A percentile compares a stretch with the other conserved stretches of the same genome.
Conservation (phyloP, 2,888 invertebrate species). For the Pristionchus exspectatus region DNA sequence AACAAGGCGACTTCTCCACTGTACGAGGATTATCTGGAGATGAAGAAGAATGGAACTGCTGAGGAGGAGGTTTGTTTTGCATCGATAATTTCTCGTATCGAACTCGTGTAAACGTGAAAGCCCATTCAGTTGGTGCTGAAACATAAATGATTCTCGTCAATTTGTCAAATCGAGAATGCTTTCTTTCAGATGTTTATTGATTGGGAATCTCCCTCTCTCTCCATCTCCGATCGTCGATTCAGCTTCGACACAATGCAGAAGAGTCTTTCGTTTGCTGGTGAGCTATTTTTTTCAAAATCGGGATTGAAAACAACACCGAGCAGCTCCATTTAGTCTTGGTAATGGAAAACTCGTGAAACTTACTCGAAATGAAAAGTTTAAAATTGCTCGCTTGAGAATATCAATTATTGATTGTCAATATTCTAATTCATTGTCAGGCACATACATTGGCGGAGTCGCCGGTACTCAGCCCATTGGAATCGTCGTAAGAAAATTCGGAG, state of each 20-base stretch:
- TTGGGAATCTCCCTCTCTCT: constrained; percentile 64
- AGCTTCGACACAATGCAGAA: constrained; percentile 63
- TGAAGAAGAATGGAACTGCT: constrained; percentile 54
- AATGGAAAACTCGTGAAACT: too few relatives aligned
- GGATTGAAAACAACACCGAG: neutral
- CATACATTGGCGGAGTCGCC: constrained; percentile 61
- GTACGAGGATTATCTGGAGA: constrained; percentile 58
- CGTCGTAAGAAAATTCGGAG: constrained; percentile 61
- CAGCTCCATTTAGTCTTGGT: too few relatives aligned
- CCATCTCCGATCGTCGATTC: constrained; percentile 65
- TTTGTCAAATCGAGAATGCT: too few relatives aligned
- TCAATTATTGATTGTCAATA: too few relatives aligned
- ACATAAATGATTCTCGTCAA: too few relatives aligned
- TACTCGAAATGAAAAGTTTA: neutral
- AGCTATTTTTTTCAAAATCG: neutral
- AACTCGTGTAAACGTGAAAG: neutral
- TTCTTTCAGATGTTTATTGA: constrained; percentile 53
- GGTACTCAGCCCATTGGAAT: constrained; percentile 64
- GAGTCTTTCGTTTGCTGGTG: constrained; percentile 65
- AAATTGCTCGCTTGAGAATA: too few relatives aligned
- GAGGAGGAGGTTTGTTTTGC: constrained; percentile 21
- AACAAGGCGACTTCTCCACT: constrained; percentile 66
- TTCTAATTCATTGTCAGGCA: neutral
- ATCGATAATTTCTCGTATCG: too few relatives aligned
- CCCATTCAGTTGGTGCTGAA: too few relatives aligned